Evolutionary conservation across 2,888 invertebrate species (phyloP).

Genomic region (Plutella xylostella): DNA sequence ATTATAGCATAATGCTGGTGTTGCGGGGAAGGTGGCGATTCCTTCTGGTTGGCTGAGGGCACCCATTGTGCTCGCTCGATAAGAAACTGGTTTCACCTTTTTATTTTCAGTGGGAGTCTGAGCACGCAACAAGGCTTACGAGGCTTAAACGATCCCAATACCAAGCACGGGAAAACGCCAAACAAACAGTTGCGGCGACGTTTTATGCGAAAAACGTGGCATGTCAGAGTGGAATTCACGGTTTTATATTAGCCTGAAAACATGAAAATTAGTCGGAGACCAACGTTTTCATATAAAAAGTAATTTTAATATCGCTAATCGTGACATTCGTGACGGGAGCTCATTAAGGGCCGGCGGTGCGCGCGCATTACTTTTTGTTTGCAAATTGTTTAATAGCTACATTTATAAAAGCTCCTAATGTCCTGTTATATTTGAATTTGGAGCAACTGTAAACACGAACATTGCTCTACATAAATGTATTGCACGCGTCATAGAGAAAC

Average conservation of each 20-base stretch:
- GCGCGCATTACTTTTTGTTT: conserved; percentile 23
- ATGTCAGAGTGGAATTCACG: too few species aligned
- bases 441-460: not conserved
- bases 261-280: not conserved
- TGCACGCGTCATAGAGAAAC: not conserved
- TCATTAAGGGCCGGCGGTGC: conserved; percentile 35
- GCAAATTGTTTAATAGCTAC: conserved; percentile 3
- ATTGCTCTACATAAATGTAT: not conserved
- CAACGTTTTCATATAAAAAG: not conserved
- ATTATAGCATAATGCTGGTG: conserved; percentile 14
- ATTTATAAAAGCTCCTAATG: not conserved
- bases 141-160: too few species aligned
- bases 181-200: too few species aligned
- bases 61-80: conserved; percentile 34
- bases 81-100: conserved; percentile 29
- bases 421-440: not conserved
- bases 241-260: too few species aligned
- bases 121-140: not conserved
- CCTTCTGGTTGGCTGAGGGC: conserved; percentile 1
- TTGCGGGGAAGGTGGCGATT: conserved; percentile 1
- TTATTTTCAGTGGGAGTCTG: conserved; percentile 29
- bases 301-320: conserved; percentile 7
- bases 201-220: not conserved
- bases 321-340: conserved; percentile 26
- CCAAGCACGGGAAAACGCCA: too few species aligned